Conservation (phyloP, 2,797 vertebrate genomes). For the Rhabdophis nuchalis region DNA sequence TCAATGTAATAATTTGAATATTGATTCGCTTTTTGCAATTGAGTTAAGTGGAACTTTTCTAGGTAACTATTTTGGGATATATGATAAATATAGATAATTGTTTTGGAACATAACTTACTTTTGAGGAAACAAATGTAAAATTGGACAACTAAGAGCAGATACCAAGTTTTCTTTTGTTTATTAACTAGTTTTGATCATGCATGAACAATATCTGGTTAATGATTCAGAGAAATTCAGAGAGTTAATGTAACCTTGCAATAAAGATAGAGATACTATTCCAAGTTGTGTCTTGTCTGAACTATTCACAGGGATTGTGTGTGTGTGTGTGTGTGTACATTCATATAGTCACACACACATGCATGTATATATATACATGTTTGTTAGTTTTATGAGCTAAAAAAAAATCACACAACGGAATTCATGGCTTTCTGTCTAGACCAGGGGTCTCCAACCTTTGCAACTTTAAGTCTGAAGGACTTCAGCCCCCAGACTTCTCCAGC, state of each 20-base stretch:
- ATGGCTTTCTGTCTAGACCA: no score
- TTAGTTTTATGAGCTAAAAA: no score
- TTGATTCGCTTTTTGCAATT: neutral
- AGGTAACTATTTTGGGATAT: neutral
- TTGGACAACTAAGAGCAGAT: neutral
- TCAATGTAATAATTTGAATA: constrained; percentile 30
- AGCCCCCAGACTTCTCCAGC: no score
- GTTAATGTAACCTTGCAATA: neutral
- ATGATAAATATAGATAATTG: neutral
- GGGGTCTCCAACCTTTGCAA: no score
- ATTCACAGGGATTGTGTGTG: neutral
- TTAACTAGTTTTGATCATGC: neutral
- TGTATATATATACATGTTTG: neutral
- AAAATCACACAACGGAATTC: no score
- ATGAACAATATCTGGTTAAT: neutral
- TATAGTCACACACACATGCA: neutral
- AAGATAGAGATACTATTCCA: neutral
- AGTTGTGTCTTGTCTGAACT: neutral
- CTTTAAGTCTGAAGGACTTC: no score
- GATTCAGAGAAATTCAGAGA: neutral
- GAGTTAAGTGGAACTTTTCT: neutral
- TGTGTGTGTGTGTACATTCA: neutral
- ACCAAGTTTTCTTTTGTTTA: neutral
- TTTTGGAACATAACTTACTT: neutral
- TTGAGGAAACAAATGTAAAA: neutral